phyloP scores from a whole-genome alignment of 2,113 vertebrate species.

The Pollachius pollachius region DNA sequence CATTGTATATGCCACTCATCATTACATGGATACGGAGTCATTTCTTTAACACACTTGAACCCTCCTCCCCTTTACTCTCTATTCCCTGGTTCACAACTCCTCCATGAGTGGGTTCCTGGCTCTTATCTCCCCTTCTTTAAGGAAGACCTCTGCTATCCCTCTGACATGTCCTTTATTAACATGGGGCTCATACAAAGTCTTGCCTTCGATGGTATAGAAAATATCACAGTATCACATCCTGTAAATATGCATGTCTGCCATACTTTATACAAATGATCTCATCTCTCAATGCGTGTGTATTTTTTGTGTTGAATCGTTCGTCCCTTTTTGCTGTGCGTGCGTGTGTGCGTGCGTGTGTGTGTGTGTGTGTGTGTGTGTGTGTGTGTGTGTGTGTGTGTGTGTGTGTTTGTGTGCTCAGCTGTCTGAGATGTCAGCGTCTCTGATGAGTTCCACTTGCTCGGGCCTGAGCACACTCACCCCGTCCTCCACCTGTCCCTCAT shows the following conservation, averaged over 20 bases:
- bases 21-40: too few relatives aligned
- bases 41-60: too few relatives aligned
- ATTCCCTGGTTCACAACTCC: not conserved
- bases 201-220: too few relatives aligned
- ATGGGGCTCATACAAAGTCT: conserved; percentile 56
- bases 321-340: not conserved
- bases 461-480: conserved; percentile 89
- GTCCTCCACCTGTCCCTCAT: conserved; percentile 93
- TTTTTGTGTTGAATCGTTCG: too few relatives aligned
- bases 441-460: conserved; percentile 82
- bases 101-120: not conserved
- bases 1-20: too few relatives aligned
- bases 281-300: conserved; percentile 55
- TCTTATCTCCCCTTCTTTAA: conserved; percentile 8
- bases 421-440: conserved; percentile 92
- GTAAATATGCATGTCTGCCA: too few relatives aligned
- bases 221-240: too few relatives aligned
- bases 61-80: too few relatives aligned
- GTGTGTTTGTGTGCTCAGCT: conserved; percentile 74
- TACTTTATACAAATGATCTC: conserved; percentile 16
- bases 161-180: conserved; percentile 48
- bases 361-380: not conserved
- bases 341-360: conserved; percentile 1
- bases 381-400: conserved; percentile 24
- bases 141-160: conserved; percentile 28